Evolutionary conservation across 1,140 invertebrate genomes (phyloP).

Genomic region (Panagrolaimus sp.): DNA sequence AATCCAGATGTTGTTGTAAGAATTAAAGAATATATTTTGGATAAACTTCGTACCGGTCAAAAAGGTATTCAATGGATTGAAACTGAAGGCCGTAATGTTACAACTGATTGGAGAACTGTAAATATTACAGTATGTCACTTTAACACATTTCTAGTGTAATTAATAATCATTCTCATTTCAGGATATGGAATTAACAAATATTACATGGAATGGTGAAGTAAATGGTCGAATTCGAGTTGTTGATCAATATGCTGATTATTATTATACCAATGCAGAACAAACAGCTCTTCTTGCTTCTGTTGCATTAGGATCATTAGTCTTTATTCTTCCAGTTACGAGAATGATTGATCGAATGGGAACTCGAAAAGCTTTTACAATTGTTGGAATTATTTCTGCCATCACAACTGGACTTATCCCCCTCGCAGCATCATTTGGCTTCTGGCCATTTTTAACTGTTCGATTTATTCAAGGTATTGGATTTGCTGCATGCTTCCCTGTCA

Average conservation of each 20-base stretch:
- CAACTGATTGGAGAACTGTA: neutral
- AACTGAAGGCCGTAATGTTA: neutral
- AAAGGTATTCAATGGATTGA: neutral
- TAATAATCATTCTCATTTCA: too few species aligned
- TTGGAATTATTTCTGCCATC: conserved; percentile 41
- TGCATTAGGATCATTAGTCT: conserved; percentile 36
- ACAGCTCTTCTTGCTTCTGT: conserved; percentile 36
- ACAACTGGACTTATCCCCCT: conserved; percentile 31
- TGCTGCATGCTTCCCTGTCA: conserved; percentile 40
- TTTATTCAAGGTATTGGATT: conserved; percentile 36
- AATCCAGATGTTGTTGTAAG: conserved; percentile 30
- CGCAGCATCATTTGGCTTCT: conserved; percentile 30
- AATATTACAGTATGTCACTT: too few species aligned
- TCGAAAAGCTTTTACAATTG: conserved; percentile 39
- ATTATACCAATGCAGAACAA: conserved; percentile 36
- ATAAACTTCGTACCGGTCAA: conserved; percentile 3
- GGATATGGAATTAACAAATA: conserved; percentile 38
- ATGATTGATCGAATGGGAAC: conserved; percentile 28
- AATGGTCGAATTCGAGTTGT: conserved; percentile 36
- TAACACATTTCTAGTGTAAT: too few species aligned
- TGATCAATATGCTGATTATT: conserved; percentile 32
- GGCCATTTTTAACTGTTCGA: conserved; percentile 33
- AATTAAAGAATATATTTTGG: conserved; percentile 39
- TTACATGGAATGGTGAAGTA: conserved; percentile 47
- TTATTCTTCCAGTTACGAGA: conserved; percentile 25